phyloP scores from a whole-genome alignment of 2,113 vertebrate species.

The Melanocharis versteri region DNA sequence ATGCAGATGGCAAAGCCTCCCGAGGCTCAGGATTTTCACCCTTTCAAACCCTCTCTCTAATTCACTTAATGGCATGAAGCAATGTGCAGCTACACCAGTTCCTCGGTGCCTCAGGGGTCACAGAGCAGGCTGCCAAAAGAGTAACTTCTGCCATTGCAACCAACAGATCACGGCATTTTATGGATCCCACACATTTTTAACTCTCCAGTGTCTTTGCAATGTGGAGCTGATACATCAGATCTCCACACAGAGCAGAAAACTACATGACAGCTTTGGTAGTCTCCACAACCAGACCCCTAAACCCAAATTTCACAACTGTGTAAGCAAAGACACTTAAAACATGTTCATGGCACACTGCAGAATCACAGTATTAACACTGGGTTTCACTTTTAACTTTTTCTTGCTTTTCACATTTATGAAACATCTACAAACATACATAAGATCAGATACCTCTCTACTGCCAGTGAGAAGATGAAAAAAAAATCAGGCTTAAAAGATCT shows the following conservation, averaged over 20 bases:
- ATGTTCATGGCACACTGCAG: fast-evolving
- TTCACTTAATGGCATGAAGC: background rate
- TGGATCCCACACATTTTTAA: background rate
- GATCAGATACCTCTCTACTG: background rate
- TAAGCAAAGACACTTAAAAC: background rate
- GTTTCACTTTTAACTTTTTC: background rate
- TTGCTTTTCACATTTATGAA: background rate
- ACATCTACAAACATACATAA: background rate
- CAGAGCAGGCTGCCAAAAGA: background rate
- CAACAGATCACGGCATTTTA: background rate
- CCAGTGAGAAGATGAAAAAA: background rate
- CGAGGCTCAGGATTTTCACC: background rate
- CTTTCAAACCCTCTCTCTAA: background rate
- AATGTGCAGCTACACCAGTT: background rate
- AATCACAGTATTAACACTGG: background rate
- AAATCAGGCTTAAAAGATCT: background rate
- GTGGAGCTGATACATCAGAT: background rate
- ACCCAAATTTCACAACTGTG: background rate
- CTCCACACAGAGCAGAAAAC: background rate
- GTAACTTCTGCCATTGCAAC: background rate
- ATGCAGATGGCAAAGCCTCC: background rate
- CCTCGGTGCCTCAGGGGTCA: background rate
- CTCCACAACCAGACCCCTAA: background rate
- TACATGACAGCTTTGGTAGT: background rate
- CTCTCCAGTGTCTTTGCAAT: background rate